A percentile compares a stretch with the other conserved stretches of the same genome.
These are phyloP conservation scores for Drosophila sordidula DNA, from an alignment of 2,888 invertebrate species.

Conservation along the genomic window DNA sequence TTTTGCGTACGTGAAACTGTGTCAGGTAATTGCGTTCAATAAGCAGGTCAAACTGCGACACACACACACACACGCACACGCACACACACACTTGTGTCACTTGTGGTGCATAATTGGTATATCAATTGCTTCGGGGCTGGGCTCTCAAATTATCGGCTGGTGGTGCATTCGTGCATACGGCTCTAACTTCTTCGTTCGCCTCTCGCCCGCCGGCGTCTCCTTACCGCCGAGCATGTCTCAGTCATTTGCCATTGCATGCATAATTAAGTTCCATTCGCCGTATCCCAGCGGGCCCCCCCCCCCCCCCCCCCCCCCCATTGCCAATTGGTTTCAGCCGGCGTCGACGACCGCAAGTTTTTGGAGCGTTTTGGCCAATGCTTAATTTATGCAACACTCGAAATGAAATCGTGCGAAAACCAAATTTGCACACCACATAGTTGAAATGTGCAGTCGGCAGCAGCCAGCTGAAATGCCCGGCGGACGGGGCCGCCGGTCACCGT, in stretches of 20 bases:
- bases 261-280: slow-evolving; percentile 42
- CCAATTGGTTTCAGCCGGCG: slow-evolving; percentile 20
- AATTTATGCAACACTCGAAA: slow-evolving; percentile 71
- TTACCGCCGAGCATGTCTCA: slow-evolving; percentile 33
- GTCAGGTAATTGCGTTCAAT: slow-evolving; percentile 78
- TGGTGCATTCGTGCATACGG: slow-evolving; percentile 38
- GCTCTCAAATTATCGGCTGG: slow-evolving; percentile 28
- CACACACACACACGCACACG: slow-evolving; percentile 20
- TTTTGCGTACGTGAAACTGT: slow-evolving; percentile 55
- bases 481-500: slow-evolving; percentile 1
- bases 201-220: background rate
- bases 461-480: background rate
- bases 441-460: slow-evolving; percentile 20
- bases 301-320: background rate
- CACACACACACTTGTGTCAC: slow-evolving; percentile 49
- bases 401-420: slow-evolving; percentile 73
- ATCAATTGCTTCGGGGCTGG: slow-evolving; percentile 51
- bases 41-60: slow-evolving; percentile 62
- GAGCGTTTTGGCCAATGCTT: slow-evolving; percentile 49
- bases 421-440: slow-evolving; percentile 61
- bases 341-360: slow-evolving; percentile 41
- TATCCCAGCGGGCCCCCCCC: slow-evolving; percentile 5
- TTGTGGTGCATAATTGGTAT: slow-evolving; percentile 68
- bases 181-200: background rate
- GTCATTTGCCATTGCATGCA: slow-evolving; percentile 44